Conservation (phyloP, 2,113 vertebrate species). For the Meriones unguiculatus region DNA sequence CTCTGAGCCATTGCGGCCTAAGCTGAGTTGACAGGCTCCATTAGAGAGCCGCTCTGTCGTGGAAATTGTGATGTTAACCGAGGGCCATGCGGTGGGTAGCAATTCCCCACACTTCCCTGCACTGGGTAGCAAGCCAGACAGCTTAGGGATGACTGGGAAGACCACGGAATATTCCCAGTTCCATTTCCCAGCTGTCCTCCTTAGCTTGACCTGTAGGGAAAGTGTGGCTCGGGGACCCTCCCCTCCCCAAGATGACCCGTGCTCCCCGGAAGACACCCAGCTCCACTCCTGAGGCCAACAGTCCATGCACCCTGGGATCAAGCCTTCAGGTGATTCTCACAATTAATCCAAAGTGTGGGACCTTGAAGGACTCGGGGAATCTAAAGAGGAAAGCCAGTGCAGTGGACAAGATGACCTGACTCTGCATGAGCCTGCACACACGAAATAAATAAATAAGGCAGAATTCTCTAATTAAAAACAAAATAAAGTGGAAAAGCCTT, state of each 20-base stretch:
- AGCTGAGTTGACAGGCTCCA: conserved; percentile 74
- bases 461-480: neutral
- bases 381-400: neutral
- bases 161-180: conserved; percentile 38
- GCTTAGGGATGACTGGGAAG: conserved; percentile 1
- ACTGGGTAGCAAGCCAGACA: conserved; percentile 1
- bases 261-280: neutral
- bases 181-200: neutral
- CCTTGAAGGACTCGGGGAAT: neutral
- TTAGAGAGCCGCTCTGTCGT: conserved; percentile 61
- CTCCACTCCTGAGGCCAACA: neutral
- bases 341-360: neutral
- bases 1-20: conserved; percentile 66
- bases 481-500: neutral
- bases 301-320: neutral
- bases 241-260: neutral
- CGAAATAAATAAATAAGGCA: neutral
- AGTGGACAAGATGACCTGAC: no score
- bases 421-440: no score
- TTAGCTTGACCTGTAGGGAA: neutral
- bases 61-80: conserved; percentile 77
- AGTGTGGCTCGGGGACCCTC: neutral
- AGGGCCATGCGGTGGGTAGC: conserved; percentile 55
- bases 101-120: conserved; percentile 63
- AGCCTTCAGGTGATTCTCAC: neutral